Evolutionary conservation across 2,888 invertebrate species (phyloP).

Genomic region (Junonia oenone): DNA sequence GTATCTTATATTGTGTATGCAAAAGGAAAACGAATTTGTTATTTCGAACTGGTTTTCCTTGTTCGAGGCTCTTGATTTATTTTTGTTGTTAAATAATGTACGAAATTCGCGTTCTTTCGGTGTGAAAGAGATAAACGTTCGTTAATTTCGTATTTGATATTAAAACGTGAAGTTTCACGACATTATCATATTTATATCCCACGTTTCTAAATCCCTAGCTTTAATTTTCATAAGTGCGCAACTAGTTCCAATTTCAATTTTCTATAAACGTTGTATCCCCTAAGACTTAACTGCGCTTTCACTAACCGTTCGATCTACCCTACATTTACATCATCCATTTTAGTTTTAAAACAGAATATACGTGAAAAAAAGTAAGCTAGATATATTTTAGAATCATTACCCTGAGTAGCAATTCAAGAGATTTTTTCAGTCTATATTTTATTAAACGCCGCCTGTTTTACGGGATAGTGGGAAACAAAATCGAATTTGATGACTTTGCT

Average conservation of each 20-base stretch:
- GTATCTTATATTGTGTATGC: conserved; percentile 29
- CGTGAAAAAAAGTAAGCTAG: too few relatives aligned
- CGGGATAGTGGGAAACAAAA: background rate
- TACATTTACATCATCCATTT: background rate
- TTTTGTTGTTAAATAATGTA: conserved; percentile 4
- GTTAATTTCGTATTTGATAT: background rate
- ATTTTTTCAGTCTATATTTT: background rate
- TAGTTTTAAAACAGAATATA: background rate
- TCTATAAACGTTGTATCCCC: conserved; percentile 46
- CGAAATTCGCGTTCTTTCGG: background rate
- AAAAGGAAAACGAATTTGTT: conserved; percentile 27
- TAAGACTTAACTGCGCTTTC: conserved; percentile 66
- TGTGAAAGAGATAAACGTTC: background rate
- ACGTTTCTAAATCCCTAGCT: conserved; percentile 25
- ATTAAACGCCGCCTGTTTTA: background rate
- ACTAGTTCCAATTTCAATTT: conserved; percentile 55
- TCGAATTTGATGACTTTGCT: background rate
- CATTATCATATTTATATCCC: too few relatives aligned
- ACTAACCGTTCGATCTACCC: conserved; percentile 55
- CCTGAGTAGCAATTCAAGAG: too few relatives aligned
- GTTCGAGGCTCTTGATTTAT: conserved; percentile 4
- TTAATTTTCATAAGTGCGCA: conserved; percentile 71
- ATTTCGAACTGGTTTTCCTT: conserved; percentile 22
- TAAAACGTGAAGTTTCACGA: background rate
- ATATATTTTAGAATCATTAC: too few relatives aligned